Percentiles rank a stretch among this genome's conserved stretches.
Evolutionary conservation across 2,797 vertebrate species (phyloP).

Genomic region (Morus bassanus): DNA sequence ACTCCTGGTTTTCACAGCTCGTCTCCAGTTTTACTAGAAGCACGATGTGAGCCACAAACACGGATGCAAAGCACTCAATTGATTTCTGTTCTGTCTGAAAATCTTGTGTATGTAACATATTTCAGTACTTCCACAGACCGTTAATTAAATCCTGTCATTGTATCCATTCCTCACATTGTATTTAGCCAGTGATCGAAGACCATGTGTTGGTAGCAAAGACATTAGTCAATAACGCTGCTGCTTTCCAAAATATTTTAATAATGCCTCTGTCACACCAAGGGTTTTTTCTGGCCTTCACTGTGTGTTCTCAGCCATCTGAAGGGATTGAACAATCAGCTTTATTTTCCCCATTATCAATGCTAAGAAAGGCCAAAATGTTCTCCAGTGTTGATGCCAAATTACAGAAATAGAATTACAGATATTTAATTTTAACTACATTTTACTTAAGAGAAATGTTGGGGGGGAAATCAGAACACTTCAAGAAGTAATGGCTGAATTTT

Average conservation of each 20-base stretch:
- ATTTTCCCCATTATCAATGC: slow-evolving; percentile 40
- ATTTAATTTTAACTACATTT: slow-evolving; percentile 33
- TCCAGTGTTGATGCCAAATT: slow-evolving; percentile 10
- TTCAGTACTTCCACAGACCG: not conserved
- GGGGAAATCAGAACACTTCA: not conserved
- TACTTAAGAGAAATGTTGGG: not conserved
- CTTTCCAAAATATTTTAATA: slow-evolving; percentile 28
- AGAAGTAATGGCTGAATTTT: not conserved
- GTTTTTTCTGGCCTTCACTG: not conserved
- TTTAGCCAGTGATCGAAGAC: slow-evolving; percentile 17
- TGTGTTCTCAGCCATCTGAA: not conserved
- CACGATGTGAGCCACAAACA: not conserved
- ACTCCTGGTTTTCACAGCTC: not conserved
- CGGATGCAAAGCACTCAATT: not conserved
- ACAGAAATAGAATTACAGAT: slow-evolving; percentile 37
- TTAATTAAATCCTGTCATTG: slow-evolving; percentile 47
- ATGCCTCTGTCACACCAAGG: not conserved
- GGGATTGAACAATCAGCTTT: slow-evolving; percentile 40
- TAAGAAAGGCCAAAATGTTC: slow-evolving; percentile 43
- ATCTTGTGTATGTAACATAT: not conserved
- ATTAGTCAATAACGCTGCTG: not conserved
- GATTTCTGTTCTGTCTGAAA: slow-evolving; percentile 10
- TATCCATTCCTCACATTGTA: slow-evolving; percentile 2
- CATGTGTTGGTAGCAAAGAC: not conserved
- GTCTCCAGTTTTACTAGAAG: not conserved